phyloP scores from a whole-genome alignment of 92 coral and sea anemone species.

The Metridium senile region DNA sequence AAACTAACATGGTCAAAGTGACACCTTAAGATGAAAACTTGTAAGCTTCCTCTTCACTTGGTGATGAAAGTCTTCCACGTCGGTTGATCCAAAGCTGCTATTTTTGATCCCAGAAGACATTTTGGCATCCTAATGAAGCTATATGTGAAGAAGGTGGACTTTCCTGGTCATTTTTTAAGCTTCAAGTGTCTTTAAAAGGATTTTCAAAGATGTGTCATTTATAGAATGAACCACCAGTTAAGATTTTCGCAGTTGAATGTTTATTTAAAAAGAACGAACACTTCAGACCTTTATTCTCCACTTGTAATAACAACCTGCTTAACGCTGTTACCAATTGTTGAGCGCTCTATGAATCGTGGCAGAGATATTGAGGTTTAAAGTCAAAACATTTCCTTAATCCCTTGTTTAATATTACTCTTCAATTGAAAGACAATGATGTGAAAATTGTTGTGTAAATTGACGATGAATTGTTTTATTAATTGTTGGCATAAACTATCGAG shows the following conservation, averaged over 20 bases:
- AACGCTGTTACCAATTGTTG: neutral
- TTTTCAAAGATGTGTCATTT: neutral
- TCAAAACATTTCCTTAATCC: constrained; percentile 19
- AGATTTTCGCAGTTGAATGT: neutral
- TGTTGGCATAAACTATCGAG: neutral
- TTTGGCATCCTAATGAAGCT: neutral
- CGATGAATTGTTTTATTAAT: neutral
- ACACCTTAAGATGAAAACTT: constrained; percentile 8
- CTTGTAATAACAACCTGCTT: constrained; percentile 27
- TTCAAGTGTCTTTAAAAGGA: neutral
- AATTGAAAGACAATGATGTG: neutral
- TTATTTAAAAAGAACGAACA: constrained; percentile 1
- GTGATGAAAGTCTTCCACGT: neutral
- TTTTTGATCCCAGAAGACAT: neutral
- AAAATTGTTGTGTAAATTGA: neutral
- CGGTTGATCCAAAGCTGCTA: neutral
- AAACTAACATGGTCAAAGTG: neutral
- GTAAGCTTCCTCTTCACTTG: neutral
- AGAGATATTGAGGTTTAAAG: neutral
- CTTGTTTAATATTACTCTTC: neutral
- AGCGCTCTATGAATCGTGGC: neutral
- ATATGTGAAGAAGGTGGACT: neutral
- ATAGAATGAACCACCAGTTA: constrained; percentile 5
- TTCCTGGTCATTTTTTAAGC: neutral
- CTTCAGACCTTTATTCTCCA: constrained; percentile 15